Base-by-base conservation (phyloP, 2,888 invertebrate genomes). In the Monopis laevigella region DNA sequence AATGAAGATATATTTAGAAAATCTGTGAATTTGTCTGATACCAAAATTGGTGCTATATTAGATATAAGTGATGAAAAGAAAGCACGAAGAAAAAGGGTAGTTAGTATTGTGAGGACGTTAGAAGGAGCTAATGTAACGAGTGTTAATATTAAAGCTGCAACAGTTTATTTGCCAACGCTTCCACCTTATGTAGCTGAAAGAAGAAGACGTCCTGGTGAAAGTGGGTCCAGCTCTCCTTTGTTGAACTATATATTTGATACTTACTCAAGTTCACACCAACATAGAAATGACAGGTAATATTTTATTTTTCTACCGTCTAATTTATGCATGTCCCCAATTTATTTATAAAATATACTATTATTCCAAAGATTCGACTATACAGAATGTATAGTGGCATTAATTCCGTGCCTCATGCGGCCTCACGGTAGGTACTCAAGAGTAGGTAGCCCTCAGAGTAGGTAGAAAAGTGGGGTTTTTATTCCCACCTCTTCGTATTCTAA, bases 191-290 rank as follows among this genome's bases (percentile, higher is more conserved):
- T 50, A 12, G 47, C 61, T 48, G 75, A 74, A 42, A 64, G 67
- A 42, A 59, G 63, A 48, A 34, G 65, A 13, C 78, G 71, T 45
- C 65, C 68, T 7, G 74, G 75, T 0, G 80, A 78, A 43, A 62
- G 71, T 0, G 78, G 78, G 1, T 77, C 80, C 1, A 77, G 71
- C 48, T 69, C 80, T 0, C 78, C 78, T 1, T 50, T 80, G 11
- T 60, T 80, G 17, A 80, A 80, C 52, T 78, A 78, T 47, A 80
- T 80, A 52, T 80, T 78, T 46, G 80, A 80, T 51, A 67, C 78
- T 2, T 75, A 78, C 50, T 67, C 75, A 1, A 77, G 72, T 48
- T 65, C 70, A 40, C 78, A 80, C 54, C 38, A 38, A 28, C 78
- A 80, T 55, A 67, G 66, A 44, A 74, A 72, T 54, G 73, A 72